Conservation (phyloP, 2,888 invertebrate genomes). For the Alcis repandata region DNA sequence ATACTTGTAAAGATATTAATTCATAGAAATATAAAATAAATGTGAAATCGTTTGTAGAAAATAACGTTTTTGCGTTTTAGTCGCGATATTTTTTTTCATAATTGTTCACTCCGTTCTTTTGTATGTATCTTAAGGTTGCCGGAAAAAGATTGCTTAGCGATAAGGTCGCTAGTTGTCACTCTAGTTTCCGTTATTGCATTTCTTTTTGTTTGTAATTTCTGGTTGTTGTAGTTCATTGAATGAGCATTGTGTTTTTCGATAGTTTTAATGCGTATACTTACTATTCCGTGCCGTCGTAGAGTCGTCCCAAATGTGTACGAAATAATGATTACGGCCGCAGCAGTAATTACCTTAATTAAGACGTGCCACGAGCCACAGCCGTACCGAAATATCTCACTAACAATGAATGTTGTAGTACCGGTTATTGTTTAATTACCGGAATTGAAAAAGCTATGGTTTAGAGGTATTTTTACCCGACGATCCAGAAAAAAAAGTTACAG, state of each 20-base stretch:
- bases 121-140: no score
- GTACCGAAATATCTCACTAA: constrained; percentile 29
- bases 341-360: constrained; percentile 58
- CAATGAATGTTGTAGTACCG: constrained; percentile 23
- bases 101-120: no score
- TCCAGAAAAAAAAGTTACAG: no score
- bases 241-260: neutral
- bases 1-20: no score
- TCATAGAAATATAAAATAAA: no score
- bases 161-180: no score
- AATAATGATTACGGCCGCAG: constrained; percentile 32
- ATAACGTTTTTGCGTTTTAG: no score
- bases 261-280: constrained; percentile 4
- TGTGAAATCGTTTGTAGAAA: no score
- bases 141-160: no score
- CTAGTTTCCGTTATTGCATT: no score
- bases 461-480: neutral
- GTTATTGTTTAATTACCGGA: neutral
- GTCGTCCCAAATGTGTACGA: constrained; percentile 41
- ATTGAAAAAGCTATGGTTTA: neutral
- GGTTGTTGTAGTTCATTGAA: no score
- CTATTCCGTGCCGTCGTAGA: constrained; percentile 25
- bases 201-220: neutral
- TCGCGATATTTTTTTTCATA: no score
- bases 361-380: constrained; percentile 47